These are phyloP conservation scores for Drosophila testacea DNA, from an alignment of 2,888 invertebrate species.

Conservation along the genomic window DNA sequence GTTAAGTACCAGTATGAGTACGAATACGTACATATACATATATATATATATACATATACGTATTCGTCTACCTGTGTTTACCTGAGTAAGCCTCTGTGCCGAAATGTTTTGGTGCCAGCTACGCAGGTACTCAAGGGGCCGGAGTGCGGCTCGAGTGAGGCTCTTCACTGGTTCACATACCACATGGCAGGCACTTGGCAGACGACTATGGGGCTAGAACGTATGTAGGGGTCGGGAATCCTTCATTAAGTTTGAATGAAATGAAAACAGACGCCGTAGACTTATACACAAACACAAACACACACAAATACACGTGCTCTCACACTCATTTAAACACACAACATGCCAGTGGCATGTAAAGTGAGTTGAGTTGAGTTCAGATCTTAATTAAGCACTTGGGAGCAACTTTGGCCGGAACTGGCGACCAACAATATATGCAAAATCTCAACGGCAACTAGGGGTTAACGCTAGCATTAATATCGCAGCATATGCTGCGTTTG, in stretches of 20 bases:
- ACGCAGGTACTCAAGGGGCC: constrained; percentile 47
- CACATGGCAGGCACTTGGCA: constrained; percentile 44
- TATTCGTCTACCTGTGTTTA: constrained; percentile 13
- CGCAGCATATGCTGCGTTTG: constrained; percentile 55
- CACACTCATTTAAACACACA: constrained; percentile 4
- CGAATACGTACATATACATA: background rate
- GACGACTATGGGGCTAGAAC: constrained; percentile 8
- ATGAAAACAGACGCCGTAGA: constrained; percentile 54
- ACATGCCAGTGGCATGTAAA: constrained; percentile 35
- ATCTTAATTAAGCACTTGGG: constrained; percentile 78
- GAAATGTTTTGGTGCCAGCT: constrained; percentile 34
- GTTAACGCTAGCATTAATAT: constrained; percentile 55
- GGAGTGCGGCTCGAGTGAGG: constrained; percentile 45
- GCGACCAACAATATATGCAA: constrained; percentile 56
- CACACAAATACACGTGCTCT: constrained; percentile 7
- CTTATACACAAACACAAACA: constrained; percentile 9
- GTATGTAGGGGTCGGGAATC: constrained; percentile 42
- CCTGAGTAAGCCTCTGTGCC: constrained; percentile 15
- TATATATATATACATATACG: background rate
- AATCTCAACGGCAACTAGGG: constrained; percentile 66
- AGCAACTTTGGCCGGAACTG: constrained; percentile 61
- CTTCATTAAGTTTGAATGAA: constrained; percentile 82
- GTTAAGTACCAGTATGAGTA: constrained; percentile 24
- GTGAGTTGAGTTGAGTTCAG: constrained; percentile 54
- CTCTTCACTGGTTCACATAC: constrained; percentile 48